Conservation (phyloP, 2,797 vertebrate species). For the Ctenopoma multispine region DNA sequence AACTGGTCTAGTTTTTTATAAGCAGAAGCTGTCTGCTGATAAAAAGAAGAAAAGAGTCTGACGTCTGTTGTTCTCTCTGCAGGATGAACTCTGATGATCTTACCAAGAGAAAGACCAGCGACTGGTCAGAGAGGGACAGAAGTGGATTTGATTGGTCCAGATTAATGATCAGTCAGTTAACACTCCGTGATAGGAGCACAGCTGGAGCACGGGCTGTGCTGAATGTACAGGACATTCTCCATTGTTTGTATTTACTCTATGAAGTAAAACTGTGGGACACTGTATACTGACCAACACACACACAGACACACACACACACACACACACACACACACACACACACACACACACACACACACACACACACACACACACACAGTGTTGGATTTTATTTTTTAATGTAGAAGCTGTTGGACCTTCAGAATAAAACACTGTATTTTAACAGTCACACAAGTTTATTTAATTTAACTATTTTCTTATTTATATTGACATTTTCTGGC, state of each 20-base stretch:
- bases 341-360: no score
- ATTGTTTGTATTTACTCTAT: constrained; percentile 79
- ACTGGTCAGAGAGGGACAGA: constrained; percentile 27
- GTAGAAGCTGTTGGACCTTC: constrained; percentile 37
- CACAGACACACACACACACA: no score
- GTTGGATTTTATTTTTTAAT: constrained; percentile 52
- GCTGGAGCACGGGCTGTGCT: constrained; percentile 36
- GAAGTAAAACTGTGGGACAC: constrained; percentile 74
- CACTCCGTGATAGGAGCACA: constrained; percentile 38
- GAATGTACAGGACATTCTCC: constrained; percentile 56
- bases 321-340: no score
- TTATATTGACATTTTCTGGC: no score
- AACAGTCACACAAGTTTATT: not conserved
- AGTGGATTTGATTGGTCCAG: constrained; percentile 44
- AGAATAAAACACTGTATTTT: constrained; percentile 48
- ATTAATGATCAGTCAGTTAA: not conserved
- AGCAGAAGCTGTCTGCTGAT: no score
- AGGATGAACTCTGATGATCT: constrained; percentile 83
- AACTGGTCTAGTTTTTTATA: not conserved
- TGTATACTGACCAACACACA: constrained; percentile 22
- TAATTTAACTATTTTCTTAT: no score
- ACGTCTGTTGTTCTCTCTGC: not conserved
- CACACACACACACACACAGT: constrained; percentile 24
- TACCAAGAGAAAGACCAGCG: not conserved
- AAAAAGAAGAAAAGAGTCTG: not conserved